Conservation (phyloP, 64 coral and sea anemone genomes). For the Montipora efflorescens region DNA sequence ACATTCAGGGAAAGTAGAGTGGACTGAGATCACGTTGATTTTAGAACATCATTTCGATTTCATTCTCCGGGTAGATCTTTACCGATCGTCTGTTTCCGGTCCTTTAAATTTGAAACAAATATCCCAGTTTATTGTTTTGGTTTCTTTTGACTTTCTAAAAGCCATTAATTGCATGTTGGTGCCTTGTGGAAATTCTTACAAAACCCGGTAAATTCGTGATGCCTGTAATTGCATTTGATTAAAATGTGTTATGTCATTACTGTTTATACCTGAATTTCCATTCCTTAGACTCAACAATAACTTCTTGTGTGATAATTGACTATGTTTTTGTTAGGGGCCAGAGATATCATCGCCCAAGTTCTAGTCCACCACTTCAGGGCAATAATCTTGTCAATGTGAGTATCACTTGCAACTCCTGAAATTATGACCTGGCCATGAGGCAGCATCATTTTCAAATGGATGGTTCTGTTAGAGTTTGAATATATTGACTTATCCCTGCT, state of each 20-base stretch:
- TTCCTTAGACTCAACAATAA: neutral
- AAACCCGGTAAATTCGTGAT: neutral
- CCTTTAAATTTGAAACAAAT: neutral
- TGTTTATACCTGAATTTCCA: neutral
- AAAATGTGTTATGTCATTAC: neutral
- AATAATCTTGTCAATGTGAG: conserved; percentile 23
- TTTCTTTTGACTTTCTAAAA: neutral
- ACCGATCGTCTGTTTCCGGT: conserved; percentile 17
- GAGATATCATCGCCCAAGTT: neutral
- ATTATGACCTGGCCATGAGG: neutral
- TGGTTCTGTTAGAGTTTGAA: neutral
- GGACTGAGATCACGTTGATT: neutral
- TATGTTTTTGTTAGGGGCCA: conserved; percentile 2
- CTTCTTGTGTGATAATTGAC: neutral
- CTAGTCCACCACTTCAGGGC: neutral
- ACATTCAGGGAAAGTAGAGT: neutral
- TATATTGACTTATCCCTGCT: neutral
- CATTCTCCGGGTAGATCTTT: neutral
- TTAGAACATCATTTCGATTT: conserved; percentile 14
- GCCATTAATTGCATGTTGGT: neutral
- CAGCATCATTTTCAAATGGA: neutral
- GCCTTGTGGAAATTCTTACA: no score
- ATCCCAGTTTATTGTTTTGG: neutral
- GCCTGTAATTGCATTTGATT: neutral
- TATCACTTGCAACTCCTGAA: neutral